Base-by-base conservation (phyloP, 2,113 vertebrate genomes). In the Microtus montanus region DNA sequence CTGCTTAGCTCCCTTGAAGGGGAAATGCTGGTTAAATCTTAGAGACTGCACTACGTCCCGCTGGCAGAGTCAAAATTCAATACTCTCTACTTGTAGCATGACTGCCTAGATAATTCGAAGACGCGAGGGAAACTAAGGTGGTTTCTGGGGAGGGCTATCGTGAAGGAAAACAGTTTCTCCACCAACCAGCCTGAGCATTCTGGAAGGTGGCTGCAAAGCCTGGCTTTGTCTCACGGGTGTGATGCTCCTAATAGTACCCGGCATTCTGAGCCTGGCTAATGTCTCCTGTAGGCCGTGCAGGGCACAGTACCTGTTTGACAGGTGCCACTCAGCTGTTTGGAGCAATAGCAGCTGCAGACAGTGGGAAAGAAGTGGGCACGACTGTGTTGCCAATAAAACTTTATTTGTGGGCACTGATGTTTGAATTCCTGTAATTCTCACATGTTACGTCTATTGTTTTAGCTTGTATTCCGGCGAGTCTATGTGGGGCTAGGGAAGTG, bases 1-100 rank as follows among this genome's bases (percentile, higher is more conserved):
- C 80, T 54, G 74, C 58, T 91, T 44, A 33, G 49, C 74, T 94
- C 38, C 89, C 95, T 95, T 26, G 94, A 84, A 97, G 93, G 87
- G 92, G 79, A 93, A 95, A 86, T 14, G 8, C 49, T 35, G 80
- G 35, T 41, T 94, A 88, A 88, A 90, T 93, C 70, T 94, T 79
- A 66, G 82, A 86, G 88, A 73, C 33, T 13, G 75, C 28, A 12
- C 41, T 24, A 68, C 70, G 90, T n/a, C 20, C 70, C 4, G n/a
- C 66, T 14, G 78, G 77, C 71, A 74, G 68, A 92, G 93, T 87
- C 75, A 33, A 87, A 92, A 90, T 66, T 38, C 84, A 70, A 12
- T 82, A 49, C 89, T 87, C 94, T 38, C 58, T 75, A 2, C 61
- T 35, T 47, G 74, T 38, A 61, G 74, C 26, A 0, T 64, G 26